Conservation (phyloP, 2,113 vertebrate genomes). For the Grammomys dolichurus region DNA sequence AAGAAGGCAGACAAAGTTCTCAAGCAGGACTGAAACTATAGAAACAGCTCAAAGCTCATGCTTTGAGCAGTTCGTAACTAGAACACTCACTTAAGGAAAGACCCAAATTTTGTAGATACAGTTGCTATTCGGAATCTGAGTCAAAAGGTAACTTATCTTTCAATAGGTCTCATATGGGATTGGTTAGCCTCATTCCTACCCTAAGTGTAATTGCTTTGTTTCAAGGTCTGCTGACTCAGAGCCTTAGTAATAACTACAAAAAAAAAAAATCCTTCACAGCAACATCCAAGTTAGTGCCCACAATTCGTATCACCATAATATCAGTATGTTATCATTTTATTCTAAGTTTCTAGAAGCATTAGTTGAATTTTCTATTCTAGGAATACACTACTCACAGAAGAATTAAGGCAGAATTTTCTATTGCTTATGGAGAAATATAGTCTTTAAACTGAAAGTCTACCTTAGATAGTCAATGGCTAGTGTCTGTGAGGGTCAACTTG, state of each 20-base stretch:
- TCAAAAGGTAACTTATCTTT: not conserved
- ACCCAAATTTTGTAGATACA: not conserved
- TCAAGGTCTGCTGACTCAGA: not conserved
- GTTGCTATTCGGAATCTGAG: not conserved
- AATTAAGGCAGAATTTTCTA: not conserved
- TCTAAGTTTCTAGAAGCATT: not conserved
- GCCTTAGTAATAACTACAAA: not conserved
- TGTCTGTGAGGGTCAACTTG: not conserved
- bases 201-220: not conserved
- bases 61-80: not conserved
- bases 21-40: not conserved
- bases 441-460: not conserved
- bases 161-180: not conserved
- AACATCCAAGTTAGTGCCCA: not conserved
- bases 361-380: conserved; percentile 9
- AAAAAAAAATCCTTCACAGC: not conserved
- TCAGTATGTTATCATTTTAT: not conserved
- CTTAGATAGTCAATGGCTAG: not conserved
- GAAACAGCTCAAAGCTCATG: not conserved
- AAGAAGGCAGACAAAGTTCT: not conserved
- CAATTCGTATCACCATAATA: not conserved
- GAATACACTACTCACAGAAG: not conserved
- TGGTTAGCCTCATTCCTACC: not conserved
- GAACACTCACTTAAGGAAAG: not conserved
- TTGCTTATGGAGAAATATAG: not conserved